Conservation (phyloP, 2,797 vertebrate species). For the Neoniphon sammara region DNA sequence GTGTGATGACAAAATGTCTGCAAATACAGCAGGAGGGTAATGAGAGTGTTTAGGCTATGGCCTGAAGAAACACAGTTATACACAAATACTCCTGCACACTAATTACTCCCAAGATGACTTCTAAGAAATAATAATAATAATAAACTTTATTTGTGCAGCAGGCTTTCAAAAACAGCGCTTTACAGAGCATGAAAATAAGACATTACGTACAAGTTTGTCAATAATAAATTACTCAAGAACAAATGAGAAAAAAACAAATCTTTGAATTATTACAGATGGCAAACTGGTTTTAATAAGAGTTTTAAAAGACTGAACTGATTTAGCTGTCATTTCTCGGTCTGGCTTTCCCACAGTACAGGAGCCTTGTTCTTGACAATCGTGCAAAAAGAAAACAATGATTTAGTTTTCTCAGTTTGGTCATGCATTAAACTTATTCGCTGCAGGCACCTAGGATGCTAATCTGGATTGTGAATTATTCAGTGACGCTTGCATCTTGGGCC, state of each 20-base stretch:
- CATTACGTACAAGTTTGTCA: background rate
- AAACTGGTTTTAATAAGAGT: too few species aligned
- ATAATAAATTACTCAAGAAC: background rate
- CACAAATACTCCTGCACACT: slow-evolving; percentile 60
- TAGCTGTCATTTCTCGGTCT: too few species aligned
- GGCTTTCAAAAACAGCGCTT: slow-evolving; percentile 27
- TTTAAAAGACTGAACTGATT: too few species aligned
- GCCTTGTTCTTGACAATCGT: background rate
- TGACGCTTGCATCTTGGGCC: slow-evolving; percentile 21
- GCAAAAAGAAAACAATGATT: slow-evolving; percentile 5
- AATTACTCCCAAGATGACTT: slow-evolving; percentile 70
- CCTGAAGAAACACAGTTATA: slow-evolving; percentile 55
- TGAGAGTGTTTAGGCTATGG: slow-evolving; percentile 67
- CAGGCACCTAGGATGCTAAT: background rate
- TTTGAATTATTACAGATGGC: slow-evolving; percentile 27
- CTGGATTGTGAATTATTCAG: slow-evolving; percentile 25
- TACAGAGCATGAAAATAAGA: background rate
- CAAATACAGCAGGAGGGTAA: slow-evolving; percentile 70
- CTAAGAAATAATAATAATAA: slow-evolving; percentile 52
- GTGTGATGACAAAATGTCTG: slow-evolving; percentile 72
- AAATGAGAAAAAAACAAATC: background rate
- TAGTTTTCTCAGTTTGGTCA: slow-evolving; percentile 36
- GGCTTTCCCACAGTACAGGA: too few species aligned
- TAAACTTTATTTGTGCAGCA: slow-evolving; percentile 64
- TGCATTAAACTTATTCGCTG: slow-evolving; percentile 35